Percentiles rank a stretch among this genome's conserved stretches.
These are phyloP conservation scores for Leguminivora glycinivorella DNA, from an alignment of 1,140 invertebrate genomes.

Conservation along the genomic window DNA sequence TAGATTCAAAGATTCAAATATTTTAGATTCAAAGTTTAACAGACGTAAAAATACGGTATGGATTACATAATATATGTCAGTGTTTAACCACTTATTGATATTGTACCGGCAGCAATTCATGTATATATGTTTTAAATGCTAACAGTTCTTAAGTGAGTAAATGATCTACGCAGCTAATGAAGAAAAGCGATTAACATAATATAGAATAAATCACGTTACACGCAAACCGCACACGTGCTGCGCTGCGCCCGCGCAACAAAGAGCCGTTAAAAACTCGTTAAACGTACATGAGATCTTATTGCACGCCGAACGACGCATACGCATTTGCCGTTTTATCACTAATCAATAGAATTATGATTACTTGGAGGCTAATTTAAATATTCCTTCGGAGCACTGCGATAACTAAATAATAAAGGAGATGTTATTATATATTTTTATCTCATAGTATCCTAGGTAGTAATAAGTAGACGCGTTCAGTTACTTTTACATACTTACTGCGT, in stretches of 20 bases:
- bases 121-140: too few relatives aligned
- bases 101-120: too few relatives aligned
- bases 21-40: too few relatives aligned
- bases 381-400: not conserved
- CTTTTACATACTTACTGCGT: too few relatives aligned
- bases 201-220: conserved; percentile 25
- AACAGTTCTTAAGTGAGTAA: not conserved
- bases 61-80: too few relatives aligned
- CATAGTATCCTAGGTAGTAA: too few relatives aligned
- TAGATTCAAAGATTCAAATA: too few relatives aligned
- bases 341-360: conserved; percentile 20
- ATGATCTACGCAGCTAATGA: conserved; percentile 29
- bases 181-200: conserved; percentile 39
- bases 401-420: not conserved
- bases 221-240: conserved; percentile 35
- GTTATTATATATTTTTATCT: too few relatives aligned
- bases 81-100: too few relatives aligned
- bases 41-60: too few relatives aligned
- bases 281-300: conserved; percentile 34
- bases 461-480: too few relatives aligned
- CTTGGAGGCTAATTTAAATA: conserved; percentile 7
- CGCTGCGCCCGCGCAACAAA: conserved; percentile 45
- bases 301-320: not conserved
- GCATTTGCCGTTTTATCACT: conserved; percentile 26
- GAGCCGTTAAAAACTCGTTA: conserved; percentile 45